Percentiles rank a stretch among this genome's conserved stretches.
These are phyloP conservation scores for Tiliacea aurago DNA, from an alignment of 2,888 invertebrate genomes.

Conservation along the genomic window DNA sequence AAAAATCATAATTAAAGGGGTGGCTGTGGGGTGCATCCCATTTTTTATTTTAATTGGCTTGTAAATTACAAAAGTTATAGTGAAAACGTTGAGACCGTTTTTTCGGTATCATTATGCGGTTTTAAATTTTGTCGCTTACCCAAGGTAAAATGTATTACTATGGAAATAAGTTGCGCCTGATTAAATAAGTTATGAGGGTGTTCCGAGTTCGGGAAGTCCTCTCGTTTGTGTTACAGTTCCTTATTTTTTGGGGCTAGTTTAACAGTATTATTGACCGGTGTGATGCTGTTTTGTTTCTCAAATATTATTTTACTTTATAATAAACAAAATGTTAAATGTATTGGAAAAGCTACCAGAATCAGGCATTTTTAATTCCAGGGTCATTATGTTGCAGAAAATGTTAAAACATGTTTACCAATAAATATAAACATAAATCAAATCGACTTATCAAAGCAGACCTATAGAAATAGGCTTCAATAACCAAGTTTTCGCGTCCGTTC, in stretches of 20 bases:
- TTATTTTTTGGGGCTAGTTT: background rate
- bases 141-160: conserved; percentile 66
- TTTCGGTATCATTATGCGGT: conserved; percentile 76
- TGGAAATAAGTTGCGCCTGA: conserved; percentile 64
- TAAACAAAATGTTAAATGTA: background rate
- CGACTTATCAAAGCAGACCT: background rate
- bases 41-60: conserved; percentile 90
- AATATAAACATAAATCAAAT: background rate
- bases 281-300: background rate
- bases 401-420: background rate
- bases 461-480: background rate
- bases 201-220: conserved; percentile 21
- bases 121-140: conserved; percentile 68
- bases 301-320: no score
- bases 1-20: conserved; percentile 90
- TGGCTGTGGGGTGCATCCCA: conserved; percentile 84
- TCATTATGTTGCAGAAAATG: background rate
- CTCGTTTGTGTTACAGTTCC: conserved; percentile 25
- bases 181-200: conserved; percentile 60
- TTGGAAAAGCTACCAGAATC: background rate
- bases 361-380: no score
- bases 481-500: background rate
- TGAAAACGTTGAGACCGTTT: conserved; percentile 79
- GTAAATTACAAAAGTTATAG: conserved; percentile 89
- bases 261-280: conserved; percentile 1